Evolutionary conservation across 2,113 vertebrate species (phyloP), one percentile per base, ranked within the genome.

Genomic region (Platichthys stellatus): DNA sequence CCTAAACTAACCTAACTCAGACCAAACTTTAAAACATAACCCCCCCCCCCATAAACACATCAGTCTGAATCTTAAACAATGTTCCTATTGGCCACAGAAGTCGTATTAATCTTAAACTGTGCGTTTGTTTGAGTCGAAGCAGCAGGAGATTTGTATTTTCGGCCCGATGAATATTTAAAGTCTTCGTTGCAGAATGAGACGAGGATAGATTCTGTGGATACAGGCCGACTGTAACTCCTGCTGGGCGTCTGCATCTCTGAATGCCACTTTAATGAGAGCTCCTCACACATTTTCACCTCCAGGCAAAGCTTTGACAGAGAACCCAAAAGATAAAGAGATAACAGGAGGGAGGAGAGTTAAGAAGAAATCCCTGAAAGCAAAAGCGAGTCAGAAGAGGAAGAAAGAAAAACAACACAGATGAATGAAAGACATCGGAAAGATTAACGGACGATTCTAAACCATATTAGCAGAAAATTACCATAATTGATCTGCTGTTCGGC

Each of bases 141-240:
- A 31, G 28, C 28, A 31, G 28, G 5, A 31, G 28, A 5, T 31
- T 31, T 31, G 5, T 31, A 31, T 31, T 31, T 31, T 31, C 28
- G 28, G 5, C 28, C 28, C 6, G 28, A 31, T 47, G 70, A 81
- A 83, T 77, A 76, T 87, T 63, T 67, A 63, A 62, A 56, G 9
- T 54, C 24, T 2, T 14, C 26, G 0, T 2, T 4, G 2, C 45
- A 24, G 78, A 49, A 62, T 9, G 2, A 60, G 67, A 72, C 69
- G 49, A 72, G 80, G 81, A 73, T 80, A 86, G 82, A 56, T 57
- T 70, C 47, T 75, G 71, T 64, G 69, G 69, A 31, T 31, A 31
- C 28, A 31, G 28, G 28, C 28, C 28, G 28, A 67, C 45, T 62
- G 72, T 3, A 77, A 59, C 74, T 81, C 69, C 69, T 72, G 81